A percentile compares a stretch with the other conserved stretches of the same genome.
These are phyloP conservation scores for Drosophila melanogaster DNA, from an alignment of 1,140 invertebrate genomes.

Conservation along the genomic window DNA sequence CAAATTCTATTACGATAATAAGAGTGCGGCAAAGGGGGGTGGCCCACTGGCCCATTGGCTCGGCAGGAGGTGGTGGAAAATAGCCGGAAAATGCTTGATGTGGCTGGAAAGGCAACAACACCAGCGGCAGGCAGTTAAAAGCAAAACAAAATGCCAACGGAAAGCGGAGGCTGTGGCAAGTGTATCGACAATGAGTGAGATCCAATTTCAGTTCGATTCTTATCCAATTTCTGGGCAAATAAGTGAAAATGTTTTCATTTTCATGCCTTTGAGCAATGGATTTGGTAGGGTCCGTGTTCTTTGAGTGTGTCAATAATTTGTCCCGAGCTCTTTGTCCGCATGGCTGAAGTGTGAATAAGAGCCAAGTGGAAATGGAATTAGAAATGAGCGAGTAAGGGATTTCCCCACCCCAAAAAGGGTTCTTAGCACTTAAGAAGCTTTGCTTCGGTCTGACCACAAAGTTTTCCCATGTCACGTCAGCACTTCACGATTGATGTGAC, in stretches of 20 bases:
- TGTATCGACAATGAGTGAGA: conserved; percentile 81
- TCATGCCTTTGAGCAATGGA: conserved; percentile 67
- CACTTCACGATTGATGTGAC: conserved; percentile 32
- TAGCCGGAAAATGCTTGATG: conserved; percentile 81
- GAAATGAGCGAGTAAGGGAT: conserved; percentile 57
- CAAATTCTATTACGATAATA: conserved; percentile 84
- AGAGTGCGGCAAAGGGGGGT: conserved; percentile 36
- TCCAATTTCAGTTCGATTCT: conserved; percentile 84
- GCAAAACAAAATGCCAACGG: conserved; percentile 66
- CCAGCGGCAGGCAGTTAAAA: conserved; percentile 67
- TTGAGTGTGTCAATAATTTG: conserved; percentile 74
- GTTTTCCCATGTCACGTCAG: conserved; percentile 23
- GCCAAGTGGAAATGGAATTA: conserved; percentile 45
- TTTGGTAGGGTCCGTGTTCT: conserved; percentile 27
- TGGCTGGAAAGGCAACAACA: conserved; percentile 38
- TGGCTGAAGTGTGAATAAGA: conserved; percentile 65
- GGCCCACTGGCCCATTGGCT: conserved; percentile 3
- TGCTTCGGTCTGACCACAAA: conserved; percentile 36
- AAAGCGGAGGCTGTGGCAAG: conserved; percentile 46
- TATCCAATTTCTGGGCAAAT: conserved; percentile 83
- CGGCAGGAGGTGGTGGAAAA: conserved; percentile 42
- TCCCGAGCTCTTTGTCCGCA: conserved; percentile 33
- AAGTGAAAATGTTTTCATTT: conserved; percentile 84
- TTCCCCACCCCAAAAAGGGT: conserved; percentile 28
- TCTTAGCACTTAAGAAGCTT: conserved; percentile 54